phyloP scores from a whole-genome alignment of 2,888 invertebrate genomes.

The Caenorhabditis afra region DNA sequence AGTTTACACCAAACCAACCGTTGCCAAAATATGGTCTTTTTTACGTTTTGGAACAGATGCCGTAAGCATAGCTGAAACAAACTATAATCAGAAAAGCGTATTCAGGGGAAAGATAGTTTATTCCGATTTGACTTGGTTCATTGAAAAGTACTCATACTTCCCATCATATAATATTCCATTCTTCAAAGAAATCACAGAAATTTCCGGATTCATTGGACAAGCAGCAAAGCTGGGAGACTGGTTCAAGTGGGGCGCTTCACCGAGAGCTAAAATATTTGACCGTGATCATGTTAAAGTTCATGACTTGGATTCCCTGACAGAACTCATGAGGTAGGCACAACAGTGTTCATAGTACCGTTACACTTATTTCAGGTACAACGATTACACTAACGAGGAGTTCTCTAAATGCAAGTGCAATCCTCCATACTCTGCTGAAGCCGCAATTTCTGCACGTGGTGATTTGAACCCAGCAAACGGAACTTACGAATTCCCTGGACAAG shows the following conservation, averaged over 20 bases:
- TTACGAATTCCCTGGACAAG: slow-evolving; percentile 85
- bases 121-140: slow-evolving; percentile 76
- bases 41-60: slow-evolving; percentile 88
- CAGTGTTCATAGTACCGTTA: background rate
- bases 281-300: slow-evolving; percentile 84
- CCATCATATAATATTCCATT: slow-evolving; percentile 87
- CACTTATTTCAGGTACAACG: slow-evolving; percentile 84
- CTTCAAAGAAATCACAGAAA: slow-evolving; percentile 85
- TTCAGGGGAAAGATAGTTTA: slow-evolving; percentile 76
- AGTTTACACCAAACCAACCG: slow-evolving; percentile 83
- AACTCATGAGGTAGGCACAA: slow-evolving; percentile 82
- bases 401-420: slow-evolving; percentile 86
- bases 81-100: background rate
- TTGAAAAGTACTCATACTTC: slow-evolving; percentile 85
- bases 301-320: slow-evolving; percentile 84
- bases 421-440: slow-evolving; percentile 86
- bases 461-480: slow-evolving; percentile 86
- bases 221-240: slow-evolving; percentile 83
- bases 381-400: slow-evolving; percentile 86
- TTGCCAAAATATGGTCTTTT: slow-evolving; percentile 82
- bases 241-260: slow-evolving; percentile 85
- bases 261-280: slow-evolving; percentile 81
- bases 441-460: slow-evolving; percentile 86
- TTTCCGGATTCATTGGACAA: slow-evolving; percentile 84
- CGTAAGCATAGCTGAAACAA: slow-evolving; percentile 80